Evolutionary conservation across 2,888 invertebrate genomes (phyloP).

Genomic region (Plebejus anna): DNA sequence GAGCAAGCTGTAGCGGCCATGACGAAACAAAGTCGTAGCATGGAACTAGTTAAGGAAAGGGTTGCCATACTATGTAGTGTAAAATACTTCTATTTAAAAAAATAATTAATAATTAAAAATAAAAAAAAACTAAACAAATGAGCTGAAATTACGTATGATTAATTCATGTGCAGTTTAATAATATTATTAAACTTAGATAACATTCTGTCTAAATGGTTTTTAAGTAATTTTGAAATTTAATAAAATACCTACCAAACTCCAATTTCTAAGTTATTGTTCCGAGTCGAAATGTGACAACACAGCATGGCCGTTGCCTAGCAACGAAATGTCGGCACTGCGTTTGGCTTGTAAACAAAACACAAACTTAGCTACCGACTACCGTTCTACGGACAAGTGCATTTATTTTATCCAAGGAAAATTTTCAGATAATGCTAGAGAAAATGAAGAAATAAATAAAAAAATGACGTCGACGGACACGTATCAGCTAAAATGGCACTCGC

Average conservation of each 20-base stretch:
- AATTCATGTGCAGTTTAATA: background rate
- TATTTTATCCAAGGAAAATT: background rate
- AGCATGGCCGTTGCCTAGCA: background rate
- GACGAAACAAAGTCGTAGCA: background rate
- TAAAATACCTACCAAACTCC: background rate
- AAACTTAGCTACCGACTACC: background rate
- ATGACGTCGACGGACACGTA: constrained; percentile 86
- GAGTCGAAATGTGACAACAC: background rate
- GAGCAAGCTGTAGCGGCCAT: background rate
- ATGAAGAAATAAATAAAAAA: constrained; percentile 42
- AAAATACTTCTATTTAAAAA: background rate
- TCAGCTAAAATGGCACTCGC: constrained; percentile 94
- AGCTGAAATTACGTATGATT: no score
- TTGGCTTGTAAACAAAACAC: constrained; percentile 7
- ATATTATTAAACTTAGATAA: background rate
- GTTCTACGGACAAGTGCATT: background rate
- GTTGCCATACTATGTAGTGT: background rate
- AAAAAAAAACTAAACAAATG: background rate
- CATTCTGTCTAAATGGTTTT: background rate
- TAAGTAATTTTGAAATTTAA: background rate
- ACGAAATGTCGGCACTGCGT: background rate
- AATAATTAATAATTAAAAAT: background rate
- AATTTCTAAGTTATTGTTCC: background rate
- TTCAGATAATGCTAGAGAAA: constrained; percentile 32
- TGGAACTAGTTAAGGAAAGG: background rate